These are phyloP conservation scores for Phacellophora camtschatica DNA, from an alignment of 30 jellyfish, hydroid and myxozoan species.

Conservation along the genomic window DNA sequence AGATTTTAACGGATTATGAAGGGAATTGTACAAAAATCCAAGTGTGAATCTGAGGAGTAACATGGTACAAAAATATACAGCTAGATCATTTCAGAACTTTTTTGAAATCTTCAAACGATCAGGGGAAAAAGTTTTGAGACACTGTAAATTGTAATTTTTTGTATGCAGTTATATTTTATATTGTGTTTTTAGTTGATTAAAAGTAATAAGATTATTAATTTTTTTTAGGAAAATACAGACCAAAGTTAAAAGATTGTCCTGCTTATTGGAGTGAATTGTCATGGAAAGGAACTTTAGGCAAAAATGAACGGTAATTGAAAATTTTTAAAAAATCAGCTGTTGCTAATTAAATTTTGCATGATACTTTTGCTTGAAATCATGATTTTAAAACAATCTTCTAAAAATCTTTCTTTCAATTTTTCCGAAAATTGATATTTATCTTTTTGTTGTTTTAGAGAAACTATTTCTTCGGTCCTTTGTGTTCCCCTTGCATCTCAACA, in stretches of 20 bases:
- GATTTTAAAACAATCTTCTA: too few relatives aligned
- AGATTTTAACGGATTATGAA: too few relatives aligned
- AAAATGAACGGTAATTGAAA: conserved; percentile 36
- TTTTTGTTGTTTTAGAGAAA: conserved; percentile 73
- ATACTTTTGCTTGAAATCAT: not conserved
- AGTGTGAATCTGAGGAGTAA: too few relatives aligned
- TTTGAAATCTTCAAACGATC: too few relatives aligned
- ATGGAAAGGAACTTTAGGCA: conserved; percentile 60
- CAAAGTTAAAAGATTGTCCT: conserved; percentile 22
- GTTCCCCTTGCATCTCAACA: conserved; percentile 96
- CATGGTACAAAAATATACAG: too few relatives aligned
- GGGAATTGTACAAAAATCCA: too few relatives aligned
- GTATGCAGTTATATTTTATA: not conserved
- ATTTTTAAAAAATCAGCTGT: not conserved
- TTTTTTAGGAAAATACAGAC: conserved; percentile 5
- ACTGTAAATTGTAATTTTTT: too few relatives aligned
- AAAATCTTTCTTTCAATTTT: too few relatives aligned
- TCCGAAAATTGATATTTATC: too few relatives aligned
- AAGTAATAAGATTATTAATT: not conserved
- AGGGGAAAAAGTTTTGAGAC: too few relatives aligned
- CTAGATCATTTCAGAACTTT: too few relatives aligned
- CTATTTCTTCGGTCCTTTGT: conserved; percentile 60
- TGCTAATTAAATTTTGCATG: not conserved
- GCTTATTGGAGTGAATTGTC: conserved; percentile 19
- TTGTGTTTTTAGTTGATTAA: not conserved